Conservation (phyloP, 2,888 invertebrate genomes). For the Drosophila sordidula region DNA sequence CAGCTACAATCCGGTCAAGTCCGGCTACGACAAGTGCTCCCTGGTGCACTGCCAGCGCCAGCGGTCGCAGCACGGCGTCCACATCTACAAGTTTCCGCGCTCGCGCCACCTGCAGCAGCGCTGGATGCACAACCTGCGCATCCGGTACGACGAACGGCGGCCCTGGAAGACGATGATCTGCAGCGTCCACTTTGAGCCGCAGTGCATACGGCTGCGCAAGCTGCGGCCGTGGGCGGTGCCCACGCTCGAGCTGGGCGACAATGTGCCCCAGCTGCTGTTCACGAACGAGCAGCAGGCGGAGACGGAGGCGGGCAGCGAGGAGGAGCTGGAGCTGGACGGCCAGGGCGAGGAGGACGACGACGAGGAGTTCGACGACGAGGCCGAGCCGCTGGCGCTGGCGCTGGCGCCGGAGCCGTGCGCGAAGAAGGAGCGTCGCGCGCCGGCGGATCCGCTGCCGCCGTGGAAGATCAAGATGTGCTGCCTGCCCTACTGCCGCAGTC, state of each 20-base stretch:
- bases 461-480: constrained; percentile 73
- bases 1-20: constrained; percentile 64
- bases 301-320: constrained; percentile 39
- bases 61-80: constrained; percentile 65
- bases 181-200: constrained; percentile 67
- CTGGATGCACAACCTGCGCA: constrained; percentile 70
- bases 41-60: constrained; percentile 71
- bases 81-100: constrained; percentile 70
- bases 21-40: constrained; percentile 73
- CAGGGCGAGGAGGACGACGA: constrained; percentile 21
- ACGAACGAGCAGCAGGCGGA: constrained; percentile 57
- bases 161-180: constrained; percentile 77
- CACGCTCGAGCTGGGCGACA: constrained; percentile 72
- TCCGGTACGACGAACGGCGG: constrained; percentile 62
- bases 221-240: constrained; percentile 80
- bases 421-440: constrained; percentile 47
- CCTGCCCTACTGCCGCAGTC: constrained; percentile 78
- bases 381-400: constrained; percentile 12
- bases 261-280: constrained; percentile 62
- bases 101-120: constrained; percentile 58
- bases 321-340: constrained; percentile 25
- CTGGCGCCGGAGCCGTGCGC: constrained; percentile 1
- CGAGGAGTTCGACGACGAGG: constrained; percentile 32
- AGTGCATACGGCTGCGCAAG: constrained; percentile 62
- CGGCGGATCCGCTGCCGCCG: constrained; percentile 37